These are phyloP conservation scores for Tapirus terrestris DNA, from an alignment of 2,113 vertebrate genomes.

Conservation along the genomic window DNA sequence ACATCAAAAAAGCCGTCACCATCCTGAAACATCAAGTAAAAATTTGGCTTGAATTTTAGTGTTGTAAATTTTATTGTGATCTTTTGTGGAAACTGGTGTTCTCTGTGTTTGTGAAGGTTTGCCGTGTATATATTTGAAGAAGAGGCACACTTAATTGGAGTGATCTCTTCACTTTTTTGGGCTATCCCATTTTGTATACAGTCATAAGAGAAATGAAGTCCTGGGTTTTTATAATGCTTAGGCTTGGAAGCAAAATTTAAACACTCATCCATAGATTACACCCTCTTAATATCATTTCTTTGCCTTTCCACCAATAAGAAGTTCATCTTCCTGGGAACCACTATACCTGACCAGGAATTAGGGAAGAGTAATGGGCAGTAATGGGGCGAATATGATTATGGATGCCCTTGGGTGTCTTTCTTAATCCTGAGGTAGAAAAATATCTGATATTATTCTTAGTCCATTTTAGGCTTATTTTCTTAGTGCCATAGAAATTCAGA, in stretches of 20 bases:
- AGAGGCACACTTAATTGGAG: neutral
- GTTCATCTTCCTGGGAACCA: neutral
- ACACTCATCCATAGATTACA: neutral
- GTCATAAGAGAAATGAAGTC: neutral
- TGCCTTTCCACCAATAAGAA: neutral
- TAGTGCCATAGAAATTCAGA: slow-evolving; percentile 33
- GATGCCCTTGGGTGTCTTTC: neutral
- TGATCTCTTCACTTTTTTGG: neutral
- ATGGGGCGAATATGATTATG: neutral
- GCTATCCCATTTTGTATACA: neutral
- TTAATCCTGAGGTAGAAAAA: neutral
- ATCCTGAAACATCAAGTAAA: slow-evolving; percentile 17
- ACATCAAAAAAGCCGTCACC: neutral
- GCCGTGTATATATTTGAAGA: neutral
- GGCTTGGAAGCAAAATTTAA: neutral
- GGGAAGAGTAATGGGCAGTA: neutral
- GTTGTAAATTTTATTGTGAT: neutral
- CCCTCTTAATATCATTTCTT: neutral
- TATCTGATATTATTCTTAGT: slow-evolving; percentile 14
- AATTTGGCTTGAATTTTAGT: slow-evolving; percentile 8
- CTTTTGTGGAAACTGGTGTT: neutral
- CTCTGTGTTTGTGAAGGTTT: neutral
- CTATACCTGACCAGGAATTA: neutral
- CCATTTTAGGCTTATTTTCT: slow-evolving; percentile 47
- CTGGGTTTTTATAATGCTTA: neutral